Evolutionary conservation across 2,797 vertebrate species (phyloP).

Genomic region (Pipistrellus pipistrellus): DNA sequence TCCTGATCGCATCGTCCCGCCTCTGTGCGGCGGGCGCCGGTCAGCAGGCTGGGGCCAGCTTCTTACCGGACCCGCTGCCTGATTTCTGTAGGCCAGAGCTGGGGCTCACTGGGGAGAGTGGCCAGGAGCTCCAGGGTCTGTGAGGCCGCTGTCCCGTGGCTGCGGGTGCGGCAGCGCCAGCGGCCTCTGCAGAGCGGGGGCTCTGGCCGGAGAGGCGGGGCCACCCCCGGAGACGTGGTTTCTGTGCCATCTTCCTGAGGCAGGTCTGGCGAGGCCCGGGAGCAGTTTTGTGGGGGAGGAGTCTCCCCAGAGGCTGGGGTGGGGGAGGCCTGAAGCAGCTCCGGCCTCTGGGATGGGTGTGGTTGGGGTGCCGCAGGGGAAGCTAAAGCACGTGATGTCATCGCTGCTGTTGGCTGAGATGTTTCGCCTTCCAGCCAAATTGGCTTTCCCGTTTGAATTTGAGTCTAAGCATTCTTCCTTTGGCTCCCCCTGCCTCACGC

Average conservation of each 20-base stretch:
- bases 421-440: neutral
- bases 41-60: neutral
- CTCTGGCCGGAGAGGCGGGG: neutral
- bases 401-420: neutral
- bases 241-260: neutral
- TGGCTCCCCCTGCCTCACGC: neutral
- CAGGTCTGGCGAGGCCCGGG: neutral
- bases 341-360: neutral
- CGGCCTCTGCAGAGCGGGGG: neutral
- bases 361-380: neutral
- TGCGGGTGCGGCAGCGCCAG: neutral
- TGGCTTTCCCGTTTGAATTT: neutral
- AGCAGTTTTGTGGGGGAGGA: neutral
- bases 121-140: neutral
- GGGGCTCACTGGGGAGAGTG: neutral
- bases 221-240: neutral
- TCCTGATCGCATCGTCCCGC: slow-evolving; percentile 21
- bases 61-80: slow-evolving; percentile 41
- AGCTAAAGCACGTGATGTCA: rapidly evolving
- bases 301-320: neutral
- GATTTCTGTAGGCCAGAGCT: slow-evolving; percentile 24
- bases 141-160: neutral
- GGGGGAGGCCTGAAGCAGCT: neutral
- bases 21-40: neutral
- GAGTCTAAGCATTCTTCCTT: neutral